Conservation (phyloP, 1,140 invertebrate genomes). For the Drosophila parabipectinata region DNA sequence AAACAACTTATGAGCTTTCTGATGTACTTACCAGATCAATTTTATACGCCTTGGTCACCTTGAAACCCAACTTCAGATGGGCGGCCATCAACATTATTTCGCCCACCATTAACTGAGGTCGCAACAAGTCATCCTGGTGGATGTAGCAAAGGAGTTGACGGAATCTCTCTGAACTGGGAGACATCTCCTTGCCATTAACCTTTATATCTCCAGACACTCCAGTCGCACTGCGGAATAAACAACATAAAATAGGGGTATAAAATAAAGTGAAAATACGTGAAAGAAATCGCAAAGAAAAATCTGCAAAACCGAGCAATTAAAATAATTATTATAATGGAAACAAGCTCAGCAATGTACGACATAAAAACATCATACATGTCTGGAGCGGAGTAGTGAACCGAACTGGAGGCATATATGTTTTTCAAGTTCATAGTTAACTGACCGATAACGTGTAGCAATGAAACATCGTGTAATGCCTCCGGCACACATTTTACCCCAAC, state of each 20-base stretch:
- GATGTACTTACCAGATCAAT: constrained; percentile 58
- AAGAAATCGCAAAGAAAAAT: constrained; percentile 32
- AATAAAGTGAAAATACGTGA: constrained; percentile 22
- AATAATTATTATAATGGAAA: constrained; percentile 43
- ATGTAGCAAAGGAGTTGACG: constrained; percentile 94
- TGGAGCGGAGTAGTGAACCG: constrained; percentile 9
- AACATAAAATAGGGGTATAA: not conserved
- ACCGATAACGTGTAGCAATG: constrained; percentile 65
- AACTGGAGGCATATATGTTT: constrained; percentile 13
- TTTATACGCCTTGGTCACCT: constrained; percentile 84
- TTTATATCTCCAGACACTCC: constrained; percentile 88
- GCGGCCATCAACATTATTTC: constrained; percentile 94
- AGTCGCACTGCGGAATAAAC: constrained; percentile 83
- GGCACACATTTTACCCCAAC: not conserved
- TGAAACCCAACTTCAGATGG: constrained; percentile 91
- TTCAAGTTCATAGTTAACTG: constrained; percentile 78
- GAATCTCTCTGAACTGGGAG: constrained; percentile 88
- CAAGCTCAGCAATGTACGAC: constrained; percentile 8
- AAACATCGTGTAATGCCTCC: constrained; percentile 22
- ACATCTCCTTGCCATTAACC: constrained; percentile 90
- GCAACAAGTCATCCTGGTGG: constrained; percentile 94
- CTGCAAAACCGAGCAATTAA: constrained; percentile 32
- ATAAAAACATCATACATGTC: constrained; percentile 7
- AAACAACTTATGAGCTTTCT: not conserved
- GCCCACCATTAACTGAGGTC: constrained; percentile 91